A percentile compares a stretch with the other conserved stretches of the same genome.
These are phyloP conservation scores for Lanistes nyassanus DNA, from an alignment of 1,140 invertebrate genomes.

Conservation along the genomic window DNA sequence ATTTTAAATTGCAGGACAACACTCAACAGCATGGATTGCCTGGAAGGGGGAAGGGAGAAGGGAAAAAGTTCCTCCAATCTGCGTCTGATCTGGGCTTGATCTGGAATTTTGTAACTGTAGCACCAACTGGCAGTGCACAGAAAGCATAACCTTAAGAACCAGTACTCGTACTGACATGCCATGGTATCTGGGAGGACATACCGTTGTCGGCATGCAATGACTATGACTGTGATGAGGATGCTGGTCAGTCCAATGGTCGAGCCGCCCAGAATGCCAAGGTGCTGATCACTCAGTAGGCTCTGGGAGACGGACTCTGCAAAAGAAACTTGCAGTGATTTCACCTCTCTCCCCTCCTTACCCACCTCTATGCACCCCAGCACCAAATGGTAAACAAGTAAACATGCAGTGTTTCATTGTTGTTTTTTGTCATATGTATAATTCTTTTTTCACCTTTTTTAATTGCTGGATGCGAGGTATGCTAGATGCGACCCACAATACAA, in stretches of 20 bases:
- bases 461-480: too few species aligned
- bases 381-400: background rate
- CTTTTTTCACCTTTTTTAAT: too few species aligned
- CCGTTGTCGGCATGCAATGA: conserved; percentile 26
- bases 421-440: background rate
- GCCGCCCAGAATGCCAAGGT: conserved; percentile 27
- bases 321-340: background rate
- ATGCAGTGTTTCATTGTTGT: background rate
- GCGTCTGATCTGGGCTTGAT: too few species aligned
- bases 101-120: too few species aligned
- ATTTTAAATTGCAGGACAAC: too few species aligned
- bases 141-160: background rate
- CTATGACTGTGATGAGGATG: conserved; percentile 23
- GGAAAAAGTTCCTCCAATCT: too few species aligned
- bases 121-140: background rate
- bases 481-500: too few species aligned
- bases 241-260: conserved; percentile 26
- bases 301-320: background rate
- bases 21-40: too few species aligned
- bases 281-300: conserved; percentile 22
- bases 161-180: background rate
- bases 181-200: background rate
- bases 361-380: too few species aligned
- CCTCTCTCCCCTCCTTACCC: background rate
- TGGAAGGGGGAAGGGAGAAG: too few species aligned